Base-by-base conservation (phyloP, 2,797 vertebrate genomes). In the Gymnodraco acuticeps region DNA sequence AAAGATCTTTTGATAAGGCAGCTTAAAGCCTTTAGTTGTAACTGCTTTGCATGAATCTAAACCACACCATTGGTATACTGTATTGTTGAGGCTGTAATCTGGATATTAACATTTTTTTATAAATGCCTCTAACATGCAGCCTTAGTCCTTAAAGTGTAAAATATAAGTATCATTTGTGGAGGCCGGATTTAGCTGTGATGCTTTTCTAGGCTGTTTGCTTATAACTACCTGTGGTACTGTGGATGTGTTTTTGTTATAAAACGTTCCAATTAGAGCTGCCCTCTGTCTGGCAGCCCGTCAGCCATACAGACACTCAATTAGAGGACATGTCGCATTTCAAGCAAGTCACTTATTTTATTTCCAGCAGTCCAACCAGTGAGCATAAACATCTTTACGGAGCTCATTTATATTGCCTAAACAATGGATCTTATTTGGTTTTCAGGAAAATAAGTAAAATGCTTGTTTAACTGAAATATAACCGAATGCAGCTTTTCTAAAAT, bases 181-280 rank as follows among this genome's bases (percentile, higher is more conserved):
- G 47, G 47, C 38, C 50, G 14, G 38, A 41, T 55, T 58, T 60
- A 69, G 45, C 61, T 60, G 0, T 13, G 8, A 58, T 23, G 48
- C 9, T 68, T 67, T 52, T 52, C 31, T 64, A 56, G 43, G 10
- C 63, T 73, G 75, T 47, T 43, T 64, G 19, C 8, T 47, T 60
- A 2, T 38, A 52, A 47, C 64, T 56, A 69, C 68, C 56, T 61
- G 66, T 60, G 59, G 73, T 42, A 70, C 27, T 12, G 31, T 14
- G 7, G 69, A 80, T 4, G 38, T 74, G 16, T 81, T 71, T 75
- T 80, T 78, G 68, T 66, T 47, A 17, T 59, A 70, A 83, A 88
- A 50, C 45, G 54, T 47, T 84, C 89, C 89, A 93, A 93, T 93
- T 91, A 91, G 70, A 77, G 81, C 27, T 66, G 47, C 55, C 69